Evolutionary conservation across 2,888 invertebrate species (phyloP), one percentile per base, ranked within the genome.

Genomic region (Beris chalybata): DNA sequence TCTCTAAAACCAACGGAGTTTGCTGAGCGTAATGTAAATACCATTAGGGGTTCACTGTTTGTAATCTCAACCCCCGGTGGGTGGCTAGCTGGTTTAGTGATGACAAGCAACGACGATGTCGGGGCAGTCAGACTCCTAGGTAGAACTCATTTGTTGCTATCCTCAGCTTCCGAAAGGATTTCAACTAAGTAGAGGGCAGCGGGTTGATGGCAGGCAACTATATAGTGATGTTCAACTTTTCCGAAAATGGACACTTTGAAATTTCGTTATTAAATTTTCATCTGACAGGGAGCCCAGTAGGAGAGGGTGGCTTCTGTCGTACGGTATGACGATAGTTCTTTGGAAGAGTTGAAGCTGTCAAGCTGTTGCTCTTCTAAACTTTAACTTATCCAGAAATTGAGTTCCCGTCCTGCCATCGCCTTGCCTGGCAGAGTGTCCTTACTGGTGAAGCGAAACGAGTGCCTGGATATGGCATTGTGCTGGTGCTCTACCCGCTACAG

Each of bases 251-350:
- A 72, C 72, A 71, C 67, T 72, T 71, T 71, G 71, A 72, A 72
- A 72, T 71, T 71, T 72, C 53, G 68, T 71, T 72, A 71, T 72
- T 71, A 72, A 72, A 72, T 71, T 72, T 72, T 70, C 70, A 70
- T 70, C 72, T 72, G 38, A 38, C 38, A 38, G 9, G 38, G 38
- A 1, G 9, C 38, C 22, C 38, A 38, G 38, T 38, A 5, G 22
- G 22, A 22, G 22, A 22, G 22, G 9, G 2, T 7, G 5, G 9
- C 38, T 9, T 7, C 5, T 7, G 38, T 38, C 38, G 38, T 7
- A 38, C 38, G 9, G 38, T 1, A 38, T 38, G 38, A 38, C 38
- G 38, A 38, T 38, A 38, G 38, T 38, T 38, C 7, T 38, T 9
- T 9, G 7, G 38, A 1, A 38, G 38, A 22, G 38, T 7, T 38